Evolutionary conservation across 2,888 invertebrate species (phyloP), one percentile per base, ranked within the genome.

Genomic region (Syrphus vitripennis): DNA sequence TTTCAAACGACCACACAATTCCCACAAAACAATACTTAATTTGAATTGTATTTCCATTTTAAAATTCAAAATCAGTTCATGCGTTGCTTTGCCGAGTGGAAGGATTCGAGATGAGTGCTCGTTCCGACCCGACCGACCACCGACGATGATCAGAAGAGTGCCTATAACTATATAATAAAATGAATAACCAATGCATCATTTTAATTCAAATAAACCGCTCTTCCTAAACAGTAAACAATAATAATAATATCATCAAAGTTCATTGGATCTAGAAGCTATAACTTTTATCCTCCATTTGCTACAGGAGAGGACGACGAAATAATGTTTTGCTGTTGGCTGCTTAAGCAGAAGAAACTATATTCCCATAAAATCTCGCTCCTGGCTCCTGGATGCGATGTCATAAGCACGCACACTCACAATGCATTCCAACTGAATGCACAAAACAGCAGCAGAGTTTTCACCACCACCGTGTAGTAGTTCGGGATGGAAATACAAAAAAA

Each of bases 391-490:
- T 53, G 34, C 19, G 50, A n/a, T 70, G 83, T 74, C 79, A 79
- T 75, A 65, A 65, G 50, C 70, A 79, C 79, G 79, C 74, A 59
- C 53, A 34, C 65, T 53, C 53, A 45, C 84, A 76, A 72, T 81
- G 24, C 48, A 81, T 84, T 84, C 84, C 84, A 45, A 21, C 7
- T 72, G 72, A 84, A 77, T 84, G 84, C 84, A 84, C 84, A 84
- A 84, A 84, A 84, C 81, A 81, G 81, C 84, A 81, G 80, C 84
- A 84, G 55, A 57, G 42, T 37, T 19, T 57, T 14, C 37, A 59
- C 37, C 26, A 59, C 59, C 29, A 12, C 19, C 19, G 31, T 48
- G 19, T 10, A 50, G 65, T 63, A 40, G 45, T 19, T 45, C 16
- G 24, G 63, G 37, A 63, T 2, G 16, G 63, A 42, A 19, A 4